Percentiles rank a stretch among this genome's conserved stretches.
Evolutionary conservation across 1,140 invertebrate species (phyloP).

Genomic region (Hyphantria cunea): DNA sequence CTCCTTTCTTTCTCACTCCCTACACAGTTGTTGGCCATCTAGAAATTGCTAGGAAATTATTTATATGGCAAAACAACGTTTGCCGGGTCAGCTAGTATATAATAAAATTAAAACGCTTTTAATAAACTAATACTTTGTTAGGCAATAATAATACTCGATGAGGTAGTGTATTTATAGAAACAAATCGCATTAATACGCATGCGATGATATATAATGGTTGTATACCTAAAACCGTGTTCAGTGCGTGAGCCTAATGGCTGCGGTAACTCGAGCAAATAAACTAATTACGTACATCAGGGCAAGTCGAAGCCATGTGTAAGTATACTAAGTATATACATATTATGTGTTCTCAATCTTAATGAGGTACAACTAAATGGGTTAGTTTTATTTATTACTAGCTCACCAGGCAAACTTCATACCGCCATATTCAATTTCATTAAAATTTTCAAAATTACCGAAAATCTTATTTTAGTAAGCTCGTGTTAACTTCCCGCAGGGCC

Average conservation of each 20-base stretch:
- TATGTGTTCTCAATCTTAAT: neutral
- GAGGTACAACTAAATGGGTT: neutral
- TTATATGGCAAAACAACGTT: too few species aligned
- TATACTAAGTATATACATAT: too few species aligned
- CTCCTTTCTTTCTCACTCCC: too few species aligned
- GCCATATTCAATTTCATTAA: too few species aligned
- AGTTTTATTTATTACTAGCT: neutral
- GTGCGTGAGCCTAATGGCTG: conserved; percentile 1
- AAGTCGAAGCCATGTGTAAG: neutral
- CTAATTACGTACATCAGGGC: neutral
- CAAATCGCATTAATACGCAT: neutral
- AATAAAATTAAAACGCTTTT: too few species aligned
- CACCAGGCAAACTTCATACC: too few species aligned
- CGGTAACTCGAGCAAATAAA: conserved; percentile 6
- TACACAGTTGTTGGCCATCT: too few species aligned
- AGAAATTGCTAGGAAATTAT: too few species aligned
- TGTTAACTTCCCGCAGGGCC: too few species aligned
- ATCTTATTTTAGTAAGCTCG: too few species aligned
- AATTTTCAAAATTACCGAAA: too few species aligned
- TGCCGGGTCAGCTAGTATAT: too few species aligned
- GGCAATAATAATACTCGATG: neutral
- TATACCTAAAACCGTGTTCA: neutral
- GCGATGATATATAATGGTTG: neutral
- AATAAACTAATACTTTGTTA: neutral
- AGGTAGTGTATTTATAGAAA: neutral